These are phyloP conservation scores for Antechinus flavipes DNA, from an alignment of 2,113 vertebrate species.

Conservation along the genomic window DNA sequence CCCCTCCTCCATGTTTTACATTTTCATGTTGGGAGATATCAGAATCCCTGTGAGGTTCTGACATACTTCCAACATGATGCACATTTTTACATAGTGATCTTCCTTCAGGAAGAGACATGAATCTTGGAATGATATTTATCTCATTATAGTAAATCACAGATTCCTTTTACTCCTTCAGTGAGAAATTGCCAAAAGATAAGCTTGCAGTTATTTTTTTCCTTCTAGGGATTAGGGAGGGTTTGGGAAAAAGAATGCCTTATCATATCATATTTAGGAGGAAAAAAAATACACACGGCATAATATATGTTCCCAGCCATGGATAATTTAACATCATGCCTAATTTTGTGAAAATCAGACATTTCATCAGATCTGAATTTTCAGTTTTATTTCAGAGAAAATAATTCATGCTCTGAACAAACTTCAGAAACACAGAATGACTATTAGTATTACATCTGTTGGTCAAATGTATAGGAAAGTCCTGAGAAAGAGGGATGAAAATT, in stretches of 20 bases:
- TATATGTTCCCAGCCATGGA: background rate
- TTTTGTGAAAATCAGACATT: background rate
- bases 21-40: slow-evolving; percentile 22
- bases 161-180: background rate
- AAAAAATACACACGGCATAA: background rate
- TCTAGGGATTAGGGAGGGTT: background rate
- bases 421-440: background rate
- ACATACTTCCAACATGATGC: background rate
- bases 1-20: background rate
- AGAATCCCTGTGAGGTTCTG: background rate
- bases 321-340: slow-evolving; percentile 12
- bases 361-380: slow-evolving; percentile 5
- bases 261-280: background rate
- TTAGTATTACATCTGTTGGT: background rate
- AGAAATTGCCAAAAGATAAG: background rate
- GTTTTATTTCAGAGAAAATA: background rate
- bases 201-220: background rate
- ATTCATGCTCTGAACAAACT: background rate
- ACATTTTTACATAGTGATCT: background rate
- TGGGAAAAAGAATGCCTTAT: background rate
- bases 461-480: background rate
- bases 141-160: background rate
- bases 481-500: slow-evolving; percentile 12
- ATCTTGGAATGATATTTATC: slow-evolving; percentile 11
- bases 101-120: slow-evolving; percentile 9